Evolutionary conservation across 2,113 vertebrate species (phyloP).

Genomic region (Cottus gobio): DNA sequence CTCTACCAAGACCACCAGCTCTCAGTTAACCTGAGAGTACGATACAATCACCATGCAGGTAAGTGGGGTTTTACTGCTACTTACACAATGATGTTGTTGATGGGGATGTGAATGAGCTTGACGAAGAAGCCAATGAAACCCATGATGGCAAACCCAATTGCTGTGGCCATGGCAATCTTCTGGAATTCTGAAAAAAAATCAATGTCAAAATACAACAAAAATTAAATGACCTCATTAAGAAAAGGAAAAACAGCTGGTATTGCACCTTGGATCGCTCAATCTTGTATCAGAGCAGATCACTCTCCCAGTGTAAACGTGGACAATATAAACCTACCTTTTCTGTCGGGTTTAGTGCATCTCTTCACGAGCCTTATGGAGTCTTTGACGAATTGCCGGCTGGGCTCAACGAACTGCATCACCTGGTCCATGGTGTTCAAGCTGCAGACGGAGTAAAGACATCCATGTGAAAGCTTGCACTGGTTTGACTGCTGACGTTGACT

Average conservation of each 20-base stretch:
- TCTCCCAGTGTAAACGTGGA: not conserved
- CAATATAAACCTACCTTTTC: constrained; percentile 88
- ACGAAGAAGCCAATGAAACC: constrained; percentile 99
- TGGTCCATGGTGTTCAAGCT: constrained; percentile 90
- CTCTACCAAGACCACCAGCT: not conserved
- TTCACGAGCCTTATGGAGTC: constrained; percentile 99
- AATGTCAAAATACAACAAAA: not conserved
- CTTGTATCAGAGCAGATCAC: not conserved
- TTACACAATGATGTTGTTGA: constrained; percentile 99
- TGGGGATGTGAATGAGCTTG: constrained; percentile 98
- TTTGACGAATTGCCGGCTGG: constrained; percentile 97
- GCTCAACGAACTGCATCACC: constrained; percentile 98
- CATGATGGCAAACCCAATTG: constrained; percentile 99
- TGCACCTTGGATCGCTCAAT: not conserved
- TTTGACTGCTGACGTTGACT: constrained; percentile 55
- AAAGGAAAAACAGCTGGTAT: fast-evolving
- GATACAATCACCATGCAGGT: not conserved
- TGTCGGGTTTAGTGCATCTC: constrained; percentile 98
- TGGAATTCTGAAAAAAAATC: constrained; percentile 89
- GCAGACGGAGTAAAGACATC: not conserved
- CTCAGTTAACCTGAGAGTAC: not conserved
- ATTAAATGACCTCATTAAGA: fast-evolving
- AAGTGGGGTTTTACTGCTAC: constrained; percentile 64
- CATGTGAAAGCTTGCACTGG: not conserved
- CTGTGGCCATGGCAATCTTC: constrained; percentile 99